Percentiles rank a stretch among this genome's conserved stretches.
Evolutionary conservation across 2,113 vertebrate genomes (phyloP).

Genomic region (Orycteropus afer): DNA sequence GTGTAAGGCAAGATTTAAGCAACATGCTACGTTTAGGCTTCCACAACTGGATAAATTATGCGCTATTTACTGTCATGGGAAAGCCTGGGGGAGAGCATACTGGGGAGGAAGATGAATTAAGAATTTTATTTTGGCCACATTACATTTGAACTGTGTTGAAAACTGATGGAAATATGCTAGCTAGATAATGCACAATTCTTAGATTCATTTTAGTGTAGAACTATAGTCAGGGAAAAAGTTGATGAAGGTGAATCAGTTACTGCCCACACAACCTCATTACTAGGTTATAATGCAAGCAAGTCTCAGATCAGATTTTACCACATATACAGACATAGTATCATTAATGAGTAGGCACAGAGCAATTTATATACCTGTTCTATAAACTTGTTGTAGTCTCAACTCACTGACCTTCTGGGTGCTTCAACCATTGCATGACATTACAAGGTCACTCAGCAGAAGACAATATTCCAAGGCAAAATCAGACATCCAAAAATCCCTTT

Average conservation of each 20-base stretch:
- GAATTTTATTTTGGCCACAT: background rate
- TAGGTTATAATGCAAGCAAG: constrained; percentile 49
- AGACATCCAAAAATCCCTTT: background rate
- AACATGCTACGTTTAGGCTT: background rate
- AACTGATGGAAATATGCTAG: background rate
- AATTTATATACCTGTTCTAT: constrained; percentile 3
- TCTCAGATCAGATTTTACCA: constrained; percentile 54
- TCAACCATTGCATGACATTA: background rate
- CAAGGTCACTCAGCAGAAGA: background rate
- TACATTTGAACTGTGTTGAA: background rate
- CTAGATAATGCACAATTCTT: background rate
- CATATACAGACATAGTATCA: constrained; percentile 28
- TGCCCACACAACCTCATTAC: constrained; percentile 14
- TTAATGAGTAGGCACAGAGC: constrained; percentile 11
- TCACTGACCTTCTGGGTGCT: background rate
- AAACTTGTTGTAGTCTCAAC: background rate
- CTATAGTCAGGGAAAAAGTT: background rate
- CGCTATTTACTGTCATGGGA: fast-evolving
- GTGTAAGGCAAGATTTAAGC: background rate
- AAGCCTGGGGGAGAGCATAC: background rate
- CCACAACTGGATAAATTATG: background rate
- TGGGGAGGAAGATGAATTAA: background rate
- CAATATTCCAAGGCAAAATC: background rate
- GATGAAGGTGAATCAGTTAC: background rate
- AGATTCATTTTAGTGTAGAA: background rate